Conservation (phyloP, 2,113 vertebrate genomes). For the Chaetura pelagica region DNA sequence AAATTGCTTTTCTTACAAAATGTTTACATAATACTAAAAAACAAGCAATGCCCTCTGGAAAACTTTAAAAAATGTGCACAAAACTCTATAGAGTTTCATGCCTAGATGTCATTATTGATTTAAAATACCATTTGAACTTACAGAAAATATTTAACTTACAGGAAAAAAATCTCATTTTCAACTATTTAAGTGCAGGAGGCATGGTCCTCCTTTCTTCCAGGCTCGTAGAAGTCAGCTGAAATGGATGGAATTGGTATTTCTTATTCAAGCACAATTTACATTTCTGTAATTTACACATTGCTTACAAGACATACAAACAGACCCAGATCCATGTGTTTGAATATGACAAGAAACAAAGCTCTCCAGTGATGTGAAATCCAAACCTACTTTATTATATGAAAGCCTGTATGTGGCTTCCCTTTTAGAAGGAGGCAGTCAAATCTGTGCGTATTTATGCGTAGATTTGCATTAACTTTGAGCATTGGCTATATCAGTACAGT, state of each 20-base stretch:
- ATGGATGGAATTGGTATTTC: background rate
- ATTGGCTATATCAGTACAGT: background rate
- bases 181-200: background rate
- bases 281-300: background rate
- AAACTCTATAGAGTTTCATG: background rate
- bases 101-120: background rate
- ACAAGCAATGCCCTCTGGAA: background rate
- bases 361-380: background rate
- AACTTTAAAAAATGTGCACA: background rate
- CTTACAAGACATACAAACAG: background rate
- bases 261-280: background rate
- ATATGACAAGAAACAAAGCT: background rate
- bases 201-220: background rate
- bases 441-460: rapidly evolving
- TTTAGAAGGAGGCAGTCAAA: background rate
- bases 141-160: background rate
- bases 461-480: background rate
- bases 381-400: background rate
- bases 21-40: background rate
- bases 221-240: background rate
- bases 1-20: constrained; percentile 2
- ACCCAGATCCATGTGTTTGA: background rate
- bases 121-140: background rate
- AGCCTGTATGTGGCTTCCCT: background rate
- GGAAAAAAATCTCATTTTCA: background rate